Percentiles rank a stretch among this genome's conserved stretches.
Evolutionary conservation across 2,797 vertebrate species (phyloP).

Genomic region (Epinephelus awoara): DNA sequence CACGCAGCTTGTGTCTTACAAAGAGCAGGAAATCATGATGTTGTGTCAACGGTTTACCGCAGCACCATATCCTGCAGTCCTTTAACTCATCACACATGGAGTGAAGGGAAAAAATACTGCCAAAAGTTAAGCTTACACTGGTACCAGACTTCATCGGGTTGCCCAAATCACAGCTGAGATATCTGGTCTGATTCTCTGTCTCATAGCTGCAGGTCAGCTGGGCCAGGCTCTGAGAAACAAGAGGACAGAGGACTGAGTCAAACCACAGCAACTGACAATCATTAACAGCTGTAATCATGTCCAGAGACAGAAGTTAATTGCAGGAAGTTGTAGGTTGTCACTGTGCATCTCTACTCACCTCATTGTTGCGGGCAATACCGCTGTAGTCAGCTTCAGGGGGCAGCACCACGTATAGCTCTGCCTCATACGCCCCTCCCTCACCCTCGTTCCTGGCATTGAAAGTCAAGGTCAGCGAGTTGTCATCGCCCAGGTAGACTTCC

Average conservation of each 20-base stretch:
- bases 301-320: neutral
- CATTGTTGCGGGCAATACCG: constrained; percentile 91
- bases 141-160: constrained; percentile 95
- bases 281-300: neutral
- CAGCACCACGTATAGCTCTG: constrained; percentile 91
- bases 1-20: constrained; percentile 10
- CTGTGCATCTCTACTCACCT: constrained; percentile 83
- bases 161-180: constrained; percentile 93
- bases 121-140: constrained; percentile 83
- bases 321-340: neutral
- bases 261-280: constrained; percentile 6
- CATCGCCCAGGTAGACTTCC: constrained; percentile 91
- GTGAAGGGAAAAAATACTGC: neutral
- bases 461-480: constrained; percentile 90
- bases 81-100: neutral
- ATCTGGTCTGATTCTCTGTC: constrained; percentile 89
- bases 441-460: constrained; percentile 92
- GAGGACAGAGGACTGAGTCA: constrained; percentile 4
- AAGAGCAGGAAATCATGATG: constrained; percentile 32
- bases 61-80: neutral
- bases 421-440: constrained; percentile 94
- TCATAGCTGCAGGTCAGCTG: constrained; percentile 92
- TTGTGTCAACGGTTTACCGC: neutral
- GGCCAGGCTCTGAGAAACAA: constrained; percentile 87
- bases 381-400: constrained; percentile 94